Conservation (phyloP, 2,888 invertebrate genomes). For the Empis stercorea region DNA sequence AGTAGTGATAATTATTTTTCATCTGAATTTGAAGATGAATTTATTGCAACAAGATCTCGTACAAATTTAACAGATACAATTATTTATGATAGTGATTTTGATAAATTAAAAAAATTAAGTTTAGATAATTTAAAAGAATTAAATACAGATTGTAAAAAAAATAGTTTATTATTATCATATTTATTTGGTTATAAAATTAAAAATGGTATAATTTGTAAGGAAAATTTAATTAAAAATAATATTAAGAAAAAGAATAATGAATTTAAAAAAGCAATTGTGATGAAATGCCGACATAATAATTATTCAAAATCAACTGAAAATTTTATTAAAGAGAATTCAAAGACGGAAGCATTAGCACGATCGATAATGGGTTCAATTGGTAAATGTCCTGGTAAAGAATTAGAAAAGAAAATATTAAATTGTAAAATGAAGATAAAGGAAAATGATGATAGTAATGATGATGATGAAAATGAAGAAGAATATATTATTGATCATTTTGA, state of each 20-base stretch:
- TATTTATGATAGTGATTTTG: conserved; percentile 16
- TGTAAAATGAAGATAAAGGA: neutral
- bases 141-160: neutral
- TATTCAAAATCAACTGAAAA: too few relatives aligned
- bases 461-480: neutral
- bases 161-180: neutral
- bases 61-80: neutral
- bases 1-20: conserved; percentile 25
- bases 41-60: neutral
- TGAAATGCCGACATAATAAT: too few relatives aligned
- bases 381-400: conserved; percentile 22
- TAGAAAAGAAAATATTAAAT: too few relatives aligned
- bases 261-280: neutral
- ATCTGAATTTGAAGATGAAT: conserved; percentile 29
- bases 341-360: conserved; percentile 27
- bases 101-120: conserved; percentile 8
- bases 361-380: conserved; percentile 33
- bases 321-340: conserved; percentile 16
- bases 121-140: too few relatives aligned
- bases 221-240: neutral
- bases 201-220: conserved; percentile 19
- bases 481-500: conserved; percentile 26
- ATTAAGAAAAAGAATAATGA: neutral
- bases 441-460: neutral
- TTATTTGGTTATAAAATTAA: neutral